phyloP scores from a whole-genome alignment of 2,888 invertebrate species.

The Drosophila falleni region DNA sequence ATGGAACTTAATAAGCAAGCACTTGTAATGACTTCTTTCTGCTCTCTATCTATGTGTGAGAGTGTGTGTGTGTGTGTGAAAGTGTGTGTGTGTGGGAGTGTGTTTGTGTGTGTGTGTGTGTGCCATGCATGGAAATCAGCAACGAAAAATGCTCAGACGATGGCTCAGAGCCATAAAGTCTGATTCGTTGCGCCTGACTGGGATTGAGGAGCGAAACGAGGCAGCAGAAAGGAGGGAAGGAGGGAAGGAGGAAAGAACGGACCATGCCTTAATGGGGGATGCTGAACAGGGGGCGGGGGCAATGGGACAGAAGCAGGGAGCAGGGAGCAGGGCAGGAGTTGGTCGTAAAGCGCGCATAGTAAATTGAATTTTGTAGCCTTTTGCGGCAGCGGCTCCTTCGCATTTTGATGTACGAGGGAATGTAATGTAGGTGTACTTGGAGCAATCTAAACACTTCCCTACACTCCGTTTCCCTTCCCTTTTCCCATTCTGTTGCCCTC shows the following conservation, averaged over 20 bases:
- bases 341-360: conserved; percentile 80
- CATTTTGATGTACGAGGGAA: conserved; percentile 60
- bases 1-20: conserved; percentile 80
- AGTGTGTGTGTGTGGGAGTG: conserved; percentile 3
- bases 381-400: conserved; percentile 64
- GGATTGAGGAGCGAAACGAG: conserved; percentile 18
- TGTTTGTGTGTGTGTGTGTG: conserved; percentile 15
- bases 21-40: conserved; percentile 76
- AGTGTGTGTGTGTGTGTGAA: not conserved
- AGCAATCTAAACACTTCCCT: conserved; percentile 16
- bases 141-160: conserved; percentile 33
- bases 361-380: conserved; percentile 79
- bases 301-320: not conserved
- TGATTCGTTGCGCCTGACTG: conserved; percentile 60
- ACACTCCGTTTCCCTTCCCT: not conserved
- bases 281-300: not conserved
- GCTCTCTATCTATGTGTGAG: conserved; percentile 9
- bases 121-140: conserved; percentile 58
- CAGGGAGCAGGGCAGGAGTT: conserved; percentile 40
- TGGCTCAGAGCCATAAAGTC: conserved; percentile 58
- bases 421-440: conserved; percentile 40
- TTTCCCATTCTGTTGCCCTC: too few species aligned
- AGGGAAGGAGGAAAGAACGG: not conserved
- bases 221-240: not conserved
- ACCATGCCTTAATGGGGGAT: not conserved